These are phyloP conservation scores for Philonicus albiceps DNA, from an alignment of 2,888 invertebrate species.

Conservation along the genomic window DNA sequence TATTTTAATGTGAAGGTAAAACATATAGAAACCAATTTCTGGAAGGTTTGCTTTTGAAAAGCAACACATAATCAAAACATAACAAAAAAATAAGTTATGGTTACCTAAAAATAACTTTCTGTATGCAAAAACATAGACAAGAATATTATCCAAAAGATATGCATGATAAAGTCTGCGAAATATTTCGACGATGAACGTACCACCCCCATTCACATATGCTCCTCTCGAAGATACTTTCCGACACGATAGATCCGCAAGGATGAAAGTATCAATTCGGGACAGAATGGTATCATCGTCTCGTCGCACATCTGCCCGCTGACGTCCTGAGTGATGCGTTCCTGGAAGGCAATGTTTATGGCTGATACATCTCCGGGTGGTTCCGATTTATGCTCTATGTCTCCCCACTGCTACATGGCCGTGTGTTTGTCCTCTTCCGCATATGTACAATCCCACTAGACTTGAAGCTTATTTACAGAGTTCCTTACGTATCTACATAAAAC, in stretches of 20 bases:
- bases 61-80: background rate
- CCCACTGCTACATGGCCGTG: background rate
- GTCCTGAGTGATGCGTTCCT: constrained; percentile 3
- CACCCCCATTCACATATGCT: background rate
- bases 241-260: background rate
- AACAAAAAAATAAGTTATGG: too few relatives aligned
- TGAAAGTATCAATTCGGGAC: background rate
- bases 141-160: background rate
- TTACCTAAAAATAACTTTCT: background rate
- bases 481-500: constrained; percentile 23
- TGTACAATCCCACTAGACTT: constrained; percentile 6
- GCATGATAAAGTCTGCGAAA: background rate
- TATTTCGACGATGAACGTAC: background rate
- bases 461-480: constrained; percentile 23
- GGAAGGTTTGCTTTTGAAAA: background rate
- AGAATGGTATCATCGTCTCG: background rate
- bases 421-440: constrained; percentile 37
- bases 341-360: constrained; percentile 30
- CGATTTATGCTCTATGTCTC: constrained; percentile 13
- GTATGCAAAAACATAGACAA: background rate
- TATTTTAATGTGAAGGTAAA: too few relatives aligned
- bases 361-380: background rate
- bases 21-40: background rate
- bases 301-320: background rate
- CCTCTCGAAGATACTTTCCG: background rate